Conservation (phyloP, 2,797 vertebrate genomes). For the Microhierax caerulescens region DNA sequence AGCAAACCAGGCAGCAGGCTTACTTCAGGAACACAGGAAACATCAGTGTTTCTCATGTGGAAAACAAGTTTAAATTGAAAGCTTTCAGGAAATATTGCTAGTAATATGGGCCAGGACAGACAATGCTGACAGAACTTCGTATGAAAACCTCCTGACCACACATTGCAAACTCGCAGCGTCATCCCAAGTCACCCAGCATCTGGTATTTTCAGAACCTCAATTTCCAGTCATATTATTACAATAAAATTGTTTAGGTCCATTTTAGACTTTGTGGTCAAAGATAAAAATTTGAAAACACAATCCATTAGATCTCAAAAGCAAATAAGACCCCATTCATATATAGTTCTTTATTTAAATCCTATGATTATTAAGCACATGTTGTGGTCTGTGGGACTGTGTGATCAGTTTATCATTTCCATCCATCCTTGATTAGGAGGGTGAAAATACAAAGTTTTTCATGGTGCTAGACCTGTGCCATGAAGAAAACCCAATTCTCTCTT, state of each 20-base stretch:
- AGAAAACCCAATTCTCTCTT: not conserved
- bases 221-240: not conserved
- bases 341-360: not conserved
- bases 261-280: not conserved
- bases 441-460: not conserved
- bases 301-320: not conserved
- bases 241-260: not conserved
- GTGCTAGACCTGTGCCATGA: not conserved
- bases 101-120: not conserved
- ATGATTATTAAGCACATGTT: not conserved
- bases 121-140: not conserved
- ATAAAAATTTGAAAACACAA: not conserved
- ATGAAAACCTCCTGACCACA: not conserved
- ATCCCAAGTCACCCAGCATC: not conserved
- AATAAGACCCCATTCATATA: not conserved
- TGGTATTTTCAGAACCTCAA: not conserved
- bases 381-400: not conserved
- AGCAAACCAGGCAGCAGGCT: not conserved
- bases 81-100: not conserved
- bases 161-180: not conserved
- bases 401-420: not conserved
- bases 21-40: not conserved
- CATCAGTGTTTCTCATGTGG: not conserved
- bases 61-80: constrained; percentile 26
- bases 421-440: not conserved